Base-by-base conservation (phyloP, 1,140 invertebrate species). In the Bombyx mori region DNA sequence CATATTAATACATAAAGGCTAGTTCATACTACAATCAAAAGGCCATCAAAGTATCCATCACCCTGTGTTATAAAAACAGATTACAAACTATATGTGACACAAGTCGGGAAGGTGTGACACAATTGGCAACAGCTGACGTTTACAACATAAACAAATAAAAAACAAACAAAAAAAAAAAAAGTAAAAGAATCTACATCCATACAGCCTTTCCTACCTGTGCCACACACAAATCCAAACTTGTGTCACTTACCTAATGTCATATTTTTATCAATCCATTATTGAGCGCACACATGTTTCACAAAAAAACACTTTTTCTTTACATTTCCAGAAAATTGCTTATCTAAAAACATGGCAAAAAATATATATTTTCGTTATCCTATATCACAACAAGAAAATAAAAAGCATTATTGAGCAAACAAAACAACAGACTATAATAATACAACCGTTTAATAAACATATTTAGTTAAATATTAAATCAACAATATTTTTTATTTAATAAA, bases 21-120 rank as follows among this genome's bases (percentile, higher is more conserved):
- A 35, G 4, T 35, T 35, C 26, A 3, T 35, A 35, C 2, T 35
- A 35, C 26, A 35, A 35, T 35, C 2, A 35, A 35, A 35, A 35
- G 26, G 26, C 26, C 26, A 35, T 5, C 26, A 35, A 35, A 12
- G 6, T 47, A 7, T 7, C 4, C 4, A 47, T 12, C 12, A 12
- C 12, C 12, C 7, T 7, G 8, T 51, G n/a, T 51, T 51, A 53
- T 12, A 44, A 53, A n/a, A 44, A 5, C 52, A 55, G 60, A 64
- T 63, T 44, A 54, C 47, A 43, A 58, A 56, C 59, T 57, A 79
- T 83, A 79, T 84, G 83, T 86, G 83, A 86, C 83, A 86, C 83
- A 86, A 86, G 83, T 81, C 65, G 80, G 81, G 75, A 86, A 84
- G 80, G 83, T 82, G 82, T 86, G 83, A 86, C 83, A 84, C 81